Base-by-base conservation (phyloP, 2,888 invertebrate species). In the Lucinisca nassula region DNA sequence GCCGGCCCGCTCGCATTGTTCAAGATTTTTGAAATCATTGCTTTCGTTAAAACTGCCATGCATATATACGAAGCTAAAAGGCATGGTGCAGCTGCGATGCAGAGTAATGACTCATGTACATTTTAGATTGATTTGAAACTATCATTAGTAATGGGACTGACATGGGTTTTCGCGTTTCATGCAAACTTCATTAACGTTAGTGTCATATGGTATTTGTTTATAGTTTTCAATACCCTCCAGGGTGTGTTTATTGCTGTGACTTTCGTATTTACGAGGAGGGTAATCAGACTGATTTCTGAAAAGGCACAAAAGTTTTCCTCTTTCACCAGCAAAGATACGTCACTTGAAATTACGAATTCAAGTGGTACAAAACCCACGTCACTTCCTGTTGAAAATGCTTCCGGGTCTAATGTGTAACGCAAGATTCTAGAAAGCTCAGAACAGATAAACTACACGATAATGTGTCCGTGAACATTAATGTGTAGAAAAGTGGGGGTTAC, bases 231-330 rank as follows among this genome's bases (percentile, higher is more conserved):
- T 90, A 95, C 96, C 1, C 92, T 96, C 82, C 96, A 97, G 96
- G 98, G 97, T 58, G 97, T 97, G 86, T 96, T 97, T 90, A 97
- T 97, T 76, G 94, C 92, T 40, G 80, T 95, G 24, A 91, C 94
- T 17, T 95, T 95, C 88, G 90, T 95, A n/a, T 94, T 93, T 88
- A 95, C 94, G 24, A 92, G 82, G 67, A 94, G 93, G 75, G 95
- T 95, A 0, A 77, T 84, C 14, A 67, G 89, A 37, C 85, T 92
- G 12, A 24, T 93, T 21, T 45, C 78, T 58, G 88, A 90, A 72
- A 90, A 84, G 45, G 67, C 67, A 67, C 67, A 67, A 32, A 21
- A 27, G 21, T 30, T 67, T 10, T 67, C 67, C 35, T 35, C 67
- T 32, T 17, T 67, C 6, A 30, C 35, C 2, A 67, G 8, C 67